These are phyloP conservation scores for Sceloporus undulatus DNA, from an alignment of 2,113 vertebrate species.

Conservation along the genomic window DNA sequence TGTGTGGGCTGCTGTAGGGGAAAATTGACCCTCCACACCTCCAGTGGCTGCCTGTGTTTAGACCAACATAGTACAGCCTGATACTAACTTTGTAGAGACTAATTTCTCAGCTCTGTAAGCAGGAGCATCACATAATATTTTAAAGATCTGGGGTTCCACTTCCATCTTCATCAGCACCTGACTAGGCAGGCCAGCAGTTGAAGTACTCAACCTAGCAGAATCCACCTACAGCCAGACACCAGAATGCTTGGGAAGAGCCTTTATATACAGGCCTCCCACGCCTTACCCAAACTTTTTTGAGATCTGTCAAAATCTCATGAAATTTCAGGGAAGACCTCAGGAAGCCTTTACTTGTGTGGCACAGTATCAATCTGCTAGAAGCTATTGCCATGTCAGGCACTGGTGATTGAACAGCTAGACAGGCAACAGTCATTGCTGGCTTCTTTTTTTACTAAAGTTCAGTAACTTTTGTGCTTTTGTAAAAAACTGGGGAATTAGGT, in stretches of 20 bases:
- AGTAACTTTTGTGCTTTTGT: background rate
- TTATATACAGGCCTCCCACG: background rate
- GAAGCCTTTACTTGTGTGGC: background rate
- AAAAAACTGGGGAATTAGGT: background rate
- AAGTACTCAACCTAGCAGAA: background rate
- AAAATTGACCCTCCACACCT: too few species aligned
- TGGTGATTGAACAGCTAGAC: background rate
- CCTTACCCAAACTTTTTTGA: background rate
- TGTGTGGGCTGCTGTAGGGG: too few species aligned
- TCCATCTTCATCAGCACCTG: background rate
- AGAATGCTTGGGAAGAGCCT: background rate
- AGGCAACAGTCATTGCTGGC: background rate
- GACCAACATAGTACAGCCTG: too few species aligned
- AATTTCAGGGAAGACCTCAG: background rate
- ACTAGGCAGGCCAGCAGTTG: background rate
- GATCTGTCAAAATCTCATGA: background rate
- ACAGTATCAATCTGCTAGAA: background rate
- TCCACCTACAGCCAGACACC: background rate
- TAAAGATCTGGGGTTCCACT: background rate
- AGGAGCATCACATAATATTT: too few species aligned
- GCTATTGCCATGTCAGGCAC: background rate
- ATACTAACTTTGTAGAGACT: too few species aligned
- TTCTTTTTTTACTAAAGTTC: background rate
- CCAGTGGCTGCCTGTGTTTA: too few species aligned
- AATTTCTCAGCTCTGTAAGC: background rate